Base-by-base conservation (phyloP, 2,888 invertebrate genomes). In the Aricia artaxerxes region DNA sequence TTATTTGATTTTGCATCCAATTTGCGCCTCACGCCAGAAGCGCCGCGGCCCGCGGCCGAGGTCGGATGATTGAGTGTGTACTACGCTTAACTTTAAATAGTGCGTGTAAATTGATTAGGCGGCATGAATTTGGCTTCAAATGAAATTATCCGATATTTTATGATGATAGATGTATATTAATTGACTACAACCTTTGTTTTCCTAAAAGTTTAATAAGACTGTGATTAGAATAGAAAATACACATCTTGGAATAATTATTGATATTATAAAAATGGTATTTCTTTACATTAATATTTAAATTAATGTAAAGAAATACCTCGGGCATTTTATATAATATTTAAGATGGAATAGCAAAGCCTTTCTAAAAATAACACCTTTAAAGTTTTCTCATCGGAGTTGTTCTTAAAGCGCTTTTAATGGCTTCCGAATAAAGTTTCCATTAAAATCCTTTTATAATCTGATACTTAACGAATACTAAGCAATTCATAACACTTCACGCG, bases 1-100 rank as follows among this genome's bases (percentile, higher is more conserved):
- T 92, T 92, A 93, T 93, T 92, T 89, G 90, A 93, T 92, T 93
- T 91, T 89, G 87, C 89, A 89, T 91, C 89, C 92, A 93, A 93
- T 93, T 92, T 92, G 87, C 86, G 84, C 83, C 87, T 85, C 83
- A 83, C 85, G 89, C 90, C 91, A 90, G 90, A 89, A 89, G 90
- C 90, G 92, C 85, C 87, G 85, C 85, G 82, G 83, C 85, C 85
- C 87, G 85, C 85, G 82, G 83, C 85, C 85, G 82, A 57, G 76
- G 31, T 57, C 84, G 85, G 80, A 80, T 60, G 73, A 69, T 72
- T 84, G 87, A 84, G 87, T 81, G 78, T 80, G 78, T 76, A 79
- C 79, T 77, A 78, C 60, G 72, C 31, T 80, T 69, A 76, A 60
- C 53, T 49, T 57, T 57, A 53, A 57, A 57, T 76, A 76, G 53